Evolutionary conservation across 2,113 vertebrate species (phyloP).

Genomic region (Paratilapia polleni): DNA sequence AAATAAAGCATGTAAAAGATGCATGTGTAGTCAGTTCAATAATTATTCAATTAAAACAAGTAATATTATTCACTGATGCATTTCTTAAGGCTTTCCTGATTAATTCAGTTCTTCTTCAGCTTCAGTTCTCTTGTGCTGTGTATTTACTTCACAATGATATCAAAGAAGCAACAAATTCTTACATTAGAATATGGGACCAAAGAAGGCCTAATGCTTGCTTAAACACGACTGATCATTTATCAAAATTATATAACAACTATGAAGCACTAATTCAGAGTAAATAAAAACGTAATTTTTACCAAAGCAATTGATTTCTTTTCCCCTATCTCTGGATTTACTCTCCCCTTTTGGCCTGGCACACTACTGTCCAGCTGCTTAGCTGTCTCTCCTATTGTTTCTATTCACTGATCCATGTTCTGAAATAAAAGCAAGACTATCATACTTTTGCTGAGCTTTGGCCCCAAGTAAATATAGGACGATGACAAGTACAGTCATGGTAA

Average conservation of each 20-base stretch:
- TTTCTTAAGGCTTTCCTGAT: not conserved
- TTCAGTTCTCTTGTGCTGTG: not conserved
- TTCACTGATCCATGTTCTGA: conserved; percentile 17
- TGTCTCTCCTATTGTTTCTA: not conserved
- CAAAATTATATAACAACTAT: not conserved
- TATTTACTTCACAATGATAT: not conserved
- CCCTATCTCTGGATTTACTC: not conserved
- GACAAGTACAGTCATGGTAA: not conserved
- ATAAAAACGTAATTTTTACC: not conserved
- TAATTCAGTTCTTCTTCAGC: not conserved
- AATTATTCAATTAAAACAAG: not conserved
- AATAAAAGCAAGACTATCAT: not conserved
- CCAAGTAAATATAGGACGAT: not conserved
- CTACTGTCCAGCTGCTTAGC: not conserved
- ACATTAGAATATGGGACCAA: not conserved
- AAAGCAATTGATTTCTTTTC: not conserved
- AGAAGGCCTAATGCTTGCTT: not conserved
- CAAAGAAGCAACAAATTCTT: not conserved
- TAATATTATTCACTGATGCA: not conserved
- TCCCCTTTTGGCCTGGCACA: not conserved
- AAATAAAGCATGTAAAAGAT: not conserved
- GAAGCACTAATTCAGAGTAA: not conserved
- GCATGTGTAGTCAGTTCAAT: not conserved
- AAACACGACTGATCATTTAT: not conserved
- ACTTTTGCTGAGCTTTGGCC: not conserved